These are phyloP conservation scores for Microplitis manilae DNA, from an alignment of 2,888 invertebrate genomes.

Conservation along the genomic window DNA sequence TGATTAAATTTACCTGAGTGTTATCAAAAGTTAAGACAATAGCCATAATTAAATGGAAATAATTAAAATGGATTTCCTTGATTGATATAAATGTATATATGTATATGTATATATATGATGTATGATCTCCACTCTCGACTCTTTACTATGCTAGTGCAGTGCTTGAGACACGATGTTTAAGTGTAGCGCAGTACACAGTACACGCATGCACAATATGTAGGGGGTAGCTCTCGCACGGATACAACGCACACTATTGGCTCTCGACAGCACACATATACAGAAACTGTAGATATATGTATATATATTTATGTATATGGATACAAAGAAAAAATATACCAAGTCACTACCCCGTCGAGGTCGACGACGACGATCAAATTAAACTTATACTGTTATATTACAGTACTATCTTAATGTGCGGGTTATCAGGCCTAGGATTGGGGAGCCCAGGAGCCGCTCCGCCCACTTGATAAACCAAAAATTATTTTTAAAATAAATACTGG, in stretches of 20 bases:
- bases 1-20: too few species aligned
- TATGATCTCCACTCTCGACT: background rate
- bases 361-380: constrained; percentile 16
- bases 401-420: constrained; percentile 58
- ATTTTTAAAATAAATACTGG: constrained; percentile 3
- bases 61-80: background rate
- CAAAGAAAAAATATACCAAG: constrained; percentile 8
- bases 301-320: background rate
- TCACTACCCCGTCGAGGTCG: constrained; percentile 37
- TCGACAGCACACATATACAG: background rate
- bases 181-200: background rate
- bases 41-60: background rate
- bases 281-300: background rate
- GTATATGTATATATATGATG: background rate
- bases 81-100: background rate
- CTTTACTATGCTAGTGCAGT: background rate
- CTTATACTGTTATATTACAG: constrained; percentile 31
- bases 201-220: background rate
- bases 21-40: too few species aligned
- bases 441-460: constrained; percentile 57
- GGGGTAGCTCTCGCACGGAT: constrained; percentile 11
- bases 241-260: background rate
- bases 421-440: constrained; percentile 55
- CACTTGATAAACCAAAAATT: constrained; percentile 36
- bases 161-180: constrained; percentile 15